A percentile compares a stretch with the other conserved stretches of the same genome.
These are phyloP conservation scores for Rhinogobius similis DNA, from an alignment of 2,113 vertebrate genomes.

Conservation along the genomic window DNA sequence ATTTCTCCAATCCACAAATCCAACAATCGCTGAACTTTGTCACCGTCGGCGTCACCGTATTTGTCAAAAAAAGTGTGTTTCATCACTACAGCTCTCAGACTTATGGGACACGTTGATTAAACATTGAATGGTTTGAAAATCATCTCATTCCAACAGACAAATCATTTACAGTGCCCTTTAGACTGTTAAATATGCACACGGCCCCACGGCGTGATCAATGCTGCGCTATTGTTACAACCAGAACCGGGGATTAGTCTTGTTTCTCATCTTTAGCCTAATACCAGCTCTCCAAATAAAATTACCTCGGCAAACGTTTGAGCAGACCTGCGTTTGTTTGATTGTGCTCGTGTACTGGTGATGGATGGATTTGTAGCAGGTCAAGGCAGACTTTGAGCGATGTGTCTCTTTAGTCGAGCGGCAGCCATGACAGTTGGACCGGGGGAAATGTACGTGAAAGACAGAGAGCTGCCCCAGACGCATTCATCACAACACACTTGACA, in stretches of 20 bases:
- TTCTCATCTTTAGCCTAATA: slow-evolving; percentile 63
- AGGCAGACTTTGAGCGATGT: slow-evolving; percentile 49
- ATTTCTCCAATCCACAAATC: too few species aligned
- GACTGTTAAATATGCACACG: slow-evolving; percentile 39
- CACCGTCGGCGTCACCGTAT: too few species aligned
- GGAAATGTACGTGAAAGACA: slow-evolving; percentile 4
- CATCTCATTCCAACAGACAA: slow-evolving; percentile 45
- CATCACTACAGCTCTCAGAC: too few species aligned
- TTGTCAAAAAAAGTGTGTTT: too few species aligned
- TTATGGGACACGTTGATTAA: slow-evolving; percentile 42
- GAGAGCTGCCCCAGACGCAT: slow-evolving; percentile 20
- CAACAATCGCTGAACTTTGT: too few species aligned
- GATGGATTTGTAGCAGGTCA: slow-evolving; percentile 39
- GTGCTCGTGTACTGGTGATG: slow-evolving; percentile 22
- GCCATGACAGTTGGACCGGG: slow-evolving; percentile 31
- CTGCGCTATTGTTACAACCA: slow-evolving; percentile 49
- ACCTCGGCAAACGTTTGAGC: slow-evolving; percentile 41
- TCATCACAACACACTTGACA: slow-evolving; percentile 27
- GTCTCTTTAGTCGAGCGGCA: slow-evolving; percentile 25
- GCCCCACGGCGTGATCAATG: slow-evolving; percentile 55
- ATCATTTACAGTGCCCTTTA: slow-evolving; percentile 32
- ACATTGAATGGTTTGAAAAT: slow-evolving; percentile 41
- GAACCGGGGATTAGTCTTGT: slow-evolving; percentile 61
- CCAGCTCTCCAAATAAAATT: slow-evolving; percentile 51
- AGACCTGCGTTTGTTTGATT: not conserved